A percentile compares a stretch with the other conserved stretches of the same genome.
Evolutionary conservation across 2,113 vertebrate species (phyloP).

Genomic region (Anseranas semipalmata): DNA sequence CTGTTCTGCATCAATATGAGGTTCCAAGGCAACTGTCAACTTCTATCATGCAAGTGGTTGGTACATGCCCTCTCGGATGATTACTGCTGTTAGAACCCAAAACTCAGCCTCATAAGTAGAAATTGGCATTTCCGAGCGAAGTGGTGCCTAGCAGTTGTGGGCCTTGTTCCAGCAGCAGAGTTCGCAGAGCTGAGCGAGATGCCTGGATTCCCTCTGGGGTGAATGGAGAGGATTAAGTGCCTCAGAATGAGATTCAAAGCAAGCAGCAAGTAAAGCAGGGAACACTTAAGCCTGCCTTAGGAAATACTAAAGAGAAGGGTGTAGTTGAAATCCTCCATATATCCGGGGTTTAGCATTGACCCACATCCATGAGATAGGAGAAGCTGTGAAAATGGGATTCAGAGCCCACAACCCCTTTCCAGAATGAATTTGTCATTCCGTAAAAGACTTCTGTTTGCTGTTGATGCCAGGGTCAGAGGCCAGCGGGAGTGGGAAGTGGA

Average conservation of each 20-base stretch:
- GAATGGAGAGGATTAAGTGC: conserved; percentile 38
- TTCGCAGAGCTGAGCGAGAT: background rate
- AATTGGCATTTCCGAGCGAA: background rate
- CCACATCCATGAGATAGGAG: background rate
- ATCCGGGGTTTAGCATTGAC: conserved; percentile 34
- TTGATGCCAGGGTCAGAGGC: conserved; percentile 5
- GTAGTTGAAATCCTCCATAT: conserved; percentile 2
- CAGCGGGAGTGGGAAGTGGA: background rate
- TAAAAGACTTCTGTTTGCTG: conserved; percentile 1
- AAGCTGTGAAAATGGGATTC: conserved; percentile 36
- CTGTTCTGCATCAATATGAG: background rate
- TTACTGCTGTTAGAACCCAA: background rate
- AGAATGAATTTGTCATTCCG: conserved; percentile 6
- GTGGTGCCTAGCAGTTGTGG: background rate
- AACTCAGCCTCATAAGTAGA: background rate
- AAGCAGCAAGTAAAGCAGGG: background rate
- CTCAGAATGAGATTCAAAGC: conserved; percentile 46
- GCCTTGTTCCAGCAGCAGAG: conserved; percentile 16
- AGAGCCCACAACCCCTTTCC: background rate
- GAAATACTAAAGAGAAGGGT: conserved; percentile 31
- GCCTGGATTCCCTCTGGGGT: conserved; percentile 6
- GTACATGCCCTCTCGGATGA: background rate
- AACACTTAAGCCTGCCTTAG: conserved; percentile 56
- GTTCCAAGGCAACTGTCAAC: background rate
- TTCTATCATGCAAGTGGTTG: background rate